Base-by-base conservation (phyloP, 2,797 vertebrate species). In the Bradypodion ventrale region DNA sequence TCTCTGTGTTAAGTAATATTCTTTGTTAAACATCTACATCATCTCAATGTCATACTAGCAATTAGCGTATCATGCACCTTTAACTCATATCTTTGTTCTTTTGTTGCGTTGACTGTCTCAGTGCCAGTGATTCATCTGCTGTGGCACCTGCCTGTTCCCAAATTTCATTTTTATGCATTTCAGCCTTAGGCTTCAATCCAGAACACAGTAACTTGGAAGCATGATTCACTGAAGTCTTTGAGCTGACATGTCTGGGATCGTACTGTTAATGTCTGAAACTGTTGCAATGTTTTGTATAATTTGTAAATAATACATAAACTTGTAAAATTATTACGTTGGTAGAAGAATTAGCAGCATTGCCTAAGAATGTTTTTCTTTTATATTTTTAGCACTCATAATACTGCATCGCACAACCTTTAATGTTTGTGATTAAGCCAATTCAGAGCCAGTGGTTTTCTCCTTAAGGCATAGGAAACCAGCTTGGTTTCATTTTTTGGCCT, bases 361-460 rank as follows among this genome's bases (percentile, higher is more conserved):
- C 49, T 40, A 46, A 83, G n/a, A 69, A 63, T 2, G 27, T 42
- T 52, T 72, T 72, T 35, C 8, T 10, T 25, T 32, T 32, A 5
- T 60, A 56, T 42, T 70, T 76, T 86, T 76, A 56, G 42, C 74
- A 68, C 49, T 76, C 7, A 10, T 37, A 46, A 68, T n/a, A 52
- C 21, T 32, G 52, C 35, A 63, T 63, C 40, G 40, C 7, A 82
- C 32, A 68, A 75, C 37, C 2, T 69, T 44, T 23, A 44, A 75
- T n/a, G 37, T 49, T 37, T 68, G 27, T 62, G 42, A n/a, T 76
- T 73, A 82, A 73, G 7, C 60, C 63, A 56, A 77, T 78, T 49
- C 74, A 32, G 7, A 62, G 42, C 42, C 79, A 78, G 40, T 35
- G 13, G 21, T 78, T 44, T 82, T 44, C 15, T 82, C 0, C 0